Evolutionary conservation across 2,113 vertebrate species (phyloP).

Genomic region (Speoplatyrhinus poulsoni): DNA sequence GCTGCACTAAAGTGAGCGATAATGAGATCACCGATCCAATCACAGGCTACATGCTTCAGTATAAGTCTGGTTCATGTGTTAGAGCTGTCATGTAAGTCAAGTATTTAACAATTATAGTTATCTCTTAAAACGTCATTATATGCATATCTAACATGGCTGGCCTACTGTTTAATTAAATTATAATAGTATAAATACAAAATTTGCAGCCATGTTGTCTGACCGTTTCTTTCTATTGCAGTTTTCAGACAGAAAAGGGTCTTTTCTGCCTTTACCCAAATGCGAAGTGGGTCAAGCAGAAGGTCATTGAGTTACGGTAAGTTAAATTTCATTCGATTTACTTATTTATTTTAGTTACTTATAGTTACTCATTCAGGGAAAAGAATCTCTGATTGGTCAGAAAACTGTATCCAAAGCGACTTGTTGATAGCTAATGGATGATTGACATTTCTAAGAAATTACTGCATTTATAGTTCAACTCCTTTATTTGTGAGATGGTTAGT

Average conservation of each 20-base stretch:
- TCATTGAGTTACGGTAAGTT: neutral
- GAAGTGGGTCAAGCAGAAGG: conserved; percentile 28
- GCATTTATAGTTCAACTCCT: too few species aligned
- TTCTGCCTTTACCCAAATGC: conserved; percentile 3
- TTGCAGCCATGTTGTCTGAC: neutral
- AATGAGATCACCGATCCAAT: conserved; percentile 22
- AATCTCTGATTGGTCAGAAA: too few species aligned
- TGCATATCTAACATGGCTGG: too few species aligned
- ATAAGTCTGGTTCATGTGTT: conserved; percentile 27
- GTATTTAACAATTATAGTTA: neutral
- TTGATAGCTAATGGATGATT: too few species aligned
- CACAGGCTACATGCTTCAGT: conserved; percentile 15
- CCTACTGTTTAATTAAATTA: neutral
- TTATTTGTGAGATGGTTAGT: too few species aligned
- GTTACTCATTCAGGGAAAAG: neutral
- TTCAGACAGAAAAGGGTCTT: conserved; percentile 26
- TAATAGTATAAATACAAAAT: neutral
- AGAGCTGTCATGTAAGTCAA: conserved; percentile 51
- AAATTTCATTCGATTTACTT: neutral
- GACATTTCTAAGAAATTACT: too few species aligned
- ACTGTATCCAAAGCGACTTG: too few species aligned
- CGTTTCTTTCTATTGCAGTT: conserved; percentile 30
- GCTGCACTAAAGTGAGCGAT: conserved; percentile 16
- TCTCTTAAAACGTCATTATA: too few species aligned
- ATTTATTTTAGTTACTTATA: neutral